Percentiles rank a stretch among this genome's conserved stretches.
Evolutionary conservation across 2,888 invertebrate species (phyloP).

Genomic region (Cyclophora punctaria): DNA sequence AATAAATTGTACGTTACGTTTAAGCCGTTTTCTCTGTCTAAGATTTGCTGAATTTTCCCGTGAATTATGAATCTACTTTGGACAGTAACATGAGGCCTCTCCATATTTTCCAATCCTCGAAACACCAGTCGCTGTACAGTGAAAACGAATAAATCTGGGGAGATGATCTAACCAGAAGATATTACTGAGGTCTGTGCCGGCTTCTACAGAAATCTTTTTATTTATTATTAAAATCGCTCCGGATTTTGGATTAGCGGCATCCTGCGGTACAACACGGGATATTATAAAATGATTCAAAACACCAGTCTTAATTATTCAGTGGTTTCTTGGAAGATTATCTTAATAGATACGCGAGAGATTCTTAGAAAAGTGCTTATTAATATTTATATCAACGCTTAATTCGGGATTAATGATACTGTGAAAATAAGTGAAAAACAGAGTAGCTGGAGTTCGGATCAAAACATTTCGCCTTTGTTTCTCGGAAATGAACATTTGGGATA

Average conservation of each 20-base stretch:
- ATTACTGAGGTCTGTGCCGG: conserved; percentile 1
- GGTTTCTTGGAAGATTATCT: conserved; percentile 40
- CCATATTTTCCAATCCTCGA: too few species aligned
- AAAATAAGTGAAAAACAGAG: background rate
- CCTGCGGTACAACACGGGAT: conserved; percentile 18
- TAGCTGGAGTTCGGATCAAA: too few species aligned
- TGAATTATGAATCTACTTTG: too few species aligned
- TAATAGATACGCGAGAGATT: conserved; percentile 25
- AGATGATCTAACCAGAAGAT: background rate
- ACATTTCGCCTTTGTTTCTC: too few species aligned
- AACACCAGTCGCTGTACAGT: too few species aligned
- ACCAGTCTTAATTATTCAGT: conserved; percentile 42
- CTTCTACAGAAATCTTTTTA: conserved; percentile 21
- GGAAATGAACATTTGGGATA: too few species aligned
- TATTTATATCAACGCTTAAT: conserved; percentile 24
- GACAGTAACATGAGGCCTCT: too few species aligned
- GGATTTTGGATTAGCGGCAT: conserved; percentile 26
- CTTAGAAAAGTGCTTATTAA: conserved; percentile 25
- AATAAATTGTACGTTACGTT: too few species aligned
- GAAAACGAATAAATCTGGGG: background rate
- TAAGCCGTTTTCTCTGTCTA: too few species aligned
- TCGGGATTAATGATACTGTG: conserved; percentile 2
- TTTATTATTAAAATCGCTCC: conserved; percentile 40
- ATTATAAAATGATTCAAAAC: conserved; percentile 45
- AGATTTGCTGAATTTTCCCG: conserved; percentile 1